Evolutionary conservation across 2,797 vertebrate species (phyloP).

Genomic region (Eremophila alpestris): DNA sequence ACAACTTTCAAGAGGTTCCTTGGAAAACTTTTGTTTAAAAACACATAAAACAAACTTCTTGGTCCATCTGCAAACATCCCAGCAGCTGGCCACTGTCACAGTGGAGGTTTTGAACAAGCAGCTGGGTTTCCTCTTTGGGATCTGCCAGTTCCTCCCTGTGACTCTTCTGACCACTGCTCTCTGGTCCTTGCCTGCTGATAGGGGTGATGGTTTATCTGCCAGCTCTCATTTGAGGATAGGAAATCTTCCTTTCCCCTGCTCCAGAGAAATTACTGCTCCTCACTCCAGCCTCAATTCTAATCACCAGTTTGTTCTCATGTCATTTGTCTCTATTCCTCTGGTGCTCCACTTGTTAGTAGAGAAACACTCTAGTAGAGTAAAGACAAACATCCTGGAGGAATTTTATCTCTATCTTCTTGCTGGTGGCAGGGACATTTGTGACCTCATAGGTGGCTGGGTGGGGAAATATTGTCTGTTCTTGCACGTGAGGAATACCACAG

Average conservation of each 20-base stretch:
- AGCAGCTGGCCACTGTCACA: constrained; percentile 8
- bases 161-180: neutral
- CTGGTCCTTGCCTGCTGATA: neutral
- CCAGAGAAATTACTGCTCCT: neutral
- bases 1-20: neutral
- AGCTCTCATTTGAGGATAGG: neutral
- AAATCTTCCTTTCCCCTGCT: neutral
- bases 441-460: neutral
- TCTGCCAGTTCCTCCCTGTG: neutral
- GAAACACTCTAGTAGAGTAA: neutral
- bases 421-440: neutral
- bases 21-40: neutral
- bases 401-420: neutral
- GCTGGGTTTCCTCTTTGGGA: neutral
- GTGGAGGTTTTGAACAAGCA: neutral
- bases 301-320: neutral
- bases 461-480: neutral
- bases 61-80: neutral
- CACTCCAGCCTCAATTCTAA: neutral
- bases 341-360: neutral
- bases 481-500: neutral
- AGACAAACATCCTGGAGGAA: neutral
- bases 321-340: neutral
- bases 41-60: neutral
- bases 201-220: neutral